Evolutionary conservation across 2,888 invertebrate genomes (phyloP).

Genomic region (Chrysotoxum bicinctum): DNA sequence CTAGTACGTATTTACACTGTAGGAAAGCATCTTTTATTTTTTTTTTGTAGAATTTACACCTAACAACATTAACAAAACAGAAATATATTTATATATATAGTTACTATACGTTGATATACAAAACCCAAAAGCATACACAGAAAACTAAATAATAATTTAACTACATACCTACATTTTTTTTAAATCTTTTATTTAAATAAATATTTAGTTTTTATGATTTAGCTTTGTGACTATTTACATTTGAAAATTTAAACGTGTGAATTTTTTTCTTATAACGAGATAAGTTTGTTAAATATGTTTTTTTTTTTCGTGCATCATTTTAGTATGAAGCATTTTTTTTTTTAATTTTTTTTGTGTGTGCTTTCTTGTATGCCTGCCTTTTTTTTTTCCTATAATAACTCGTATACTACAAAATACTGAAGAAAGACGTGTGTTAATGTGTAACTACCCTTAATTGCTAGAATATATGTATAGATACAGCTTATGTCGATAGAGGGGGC

Average conservation of each 20-base stretch:
- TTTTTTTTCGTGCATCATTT: constrained; percentile 13
- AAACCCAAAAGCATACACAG: constrained; percentile 39
- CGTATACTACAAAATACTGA: constrained; percentile 70
- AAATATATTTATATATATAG: constrained; percentile 25
- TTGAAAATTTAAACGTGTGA: constrained; percentile 5
- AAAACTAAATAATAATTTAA: constrained; percentile 41
- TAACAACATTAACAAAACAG: constrained; percentile 65
- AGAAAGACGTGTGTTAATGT: constrained; percentile 34
- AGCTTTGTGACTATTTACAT: constrained; percentile 61
- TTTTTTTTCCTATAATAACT: constrained; percentile 36
- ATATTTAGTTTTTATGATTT: constrained; percentile 46
- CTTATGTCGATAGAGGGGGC: constrained; percentile 16
- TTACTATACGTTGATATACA: constrained; percentile 26
- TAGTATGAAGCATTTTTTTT: background rate
- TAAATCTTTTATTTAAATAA: constrained; percentile 49
- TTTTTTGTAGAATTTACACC: constrained; percentile 57
- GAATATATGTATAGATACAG: constrained; percentile 46
- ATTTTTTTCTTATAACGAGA: background rate
- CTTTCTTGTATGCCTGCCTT: constrained; percentile 19
- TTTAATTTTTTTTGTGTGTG: background rate
- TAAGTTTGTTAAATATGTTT: background rate
- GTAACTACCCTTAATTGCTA: constrained; percentile 31
- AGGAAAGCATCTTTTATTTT: background rate
- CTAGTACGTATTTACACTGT: constrained; percentile 33
- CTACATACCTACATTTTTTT: constrained; percentile 8